A percentile compares a stretch with the other conserved stretches of the same genome.
phyloP scores from a whole-genome alignment of 2,888 invertebrate genomes.

The Peribatodes rhomboidaria region DNA sequence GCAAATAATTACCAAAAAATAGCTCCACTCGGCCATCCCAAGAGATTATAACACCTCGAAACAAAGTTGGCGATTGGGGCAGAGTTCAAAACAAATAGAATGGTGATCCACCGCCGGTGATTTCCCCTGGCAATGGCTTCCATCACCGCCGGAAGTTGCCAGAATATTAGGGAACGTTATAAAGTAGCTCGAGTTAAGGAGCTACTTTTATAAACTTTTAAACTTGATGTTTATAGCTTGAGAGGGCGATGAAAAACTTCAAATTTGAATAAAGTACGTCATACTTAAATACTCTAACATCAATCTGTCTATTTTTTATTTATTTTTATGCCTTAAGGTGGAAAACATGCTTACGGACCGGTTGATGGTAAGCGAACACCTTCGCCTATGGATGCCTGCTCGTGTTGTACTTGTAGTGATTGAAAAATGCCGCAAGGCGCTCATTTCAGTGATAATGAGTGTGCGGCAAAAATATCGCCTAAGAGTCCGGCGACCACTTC shows the following conservation, averaged over 20 bases:
- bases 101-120: conserved; percentile 59
- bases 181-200: conserved; percentile 1
- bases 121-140: conserved; percentile 73
- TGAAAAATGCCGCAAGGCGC: no score
- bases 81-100: conserved; percentile 50
- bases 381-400: no score
- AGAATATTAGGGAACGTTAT: conserved; percentile 19
- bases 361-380: no score
- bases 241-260: background rate
- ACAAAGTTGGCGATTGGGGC: conserved; percentile 34
- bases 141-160: conserved; percentile 56
- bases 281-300: no score
- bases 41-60: conserved; percentile 32
- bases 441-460: no score
- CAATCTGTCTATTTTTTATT: no score
- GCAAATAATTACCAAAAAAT: conserved; percentile 20
- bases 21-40: conserved; percentile 8
- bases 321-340: no score
- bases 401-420: no score
- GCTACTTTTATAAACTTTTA: conserved; percentile 8
- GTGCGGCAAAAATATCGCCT: no score
- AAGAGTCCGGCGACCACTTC: no score
- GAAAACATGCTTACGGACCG: no score
- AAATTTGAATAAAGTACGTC: no score
- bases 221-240: conserved; percentile 8